Percentiles rank a stretch among this genome's conserved stretches.
Conservation (phyloP, 2,888 invertebrate genomes). For the Silvanus unidentatus region DNA sequence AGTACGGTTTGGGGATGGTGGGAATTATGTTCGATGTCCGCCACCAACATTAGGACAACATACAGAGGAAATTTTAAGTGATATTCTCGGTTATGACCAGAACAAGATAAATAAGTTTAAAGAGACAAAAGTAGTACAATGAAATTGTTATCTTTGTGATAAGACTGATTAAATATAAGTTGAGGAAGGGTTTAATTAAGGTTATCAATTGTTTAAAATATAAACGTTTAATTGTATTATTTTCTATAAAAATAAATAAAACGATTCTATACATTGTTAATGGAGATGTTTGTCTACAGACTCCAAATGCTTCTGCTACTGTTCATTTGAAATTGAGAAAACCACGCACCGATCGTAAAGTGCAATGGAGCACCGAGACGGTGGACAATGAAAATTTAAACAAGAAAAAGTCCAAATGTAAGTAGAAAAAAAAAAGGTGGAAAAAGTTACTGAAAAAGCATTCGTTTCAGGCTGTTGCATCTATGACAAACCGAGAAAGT, state of each 20-base stretch:
- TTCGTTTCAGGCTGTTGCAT: slow-evolving; percentile 71
- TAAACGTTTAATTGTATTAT: too few species aligned
- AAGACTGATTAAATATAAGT: not conserved
- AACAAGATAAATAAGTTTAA: slow-evolving; percentile 53
- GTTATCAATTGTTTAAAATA: too few species aligned
- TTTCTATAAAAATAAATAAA: too few species aligned
- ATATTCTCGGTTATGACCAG: slow-evolving; percentile 59
- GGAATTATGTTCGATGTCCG: slow-evolving; percentile 62
- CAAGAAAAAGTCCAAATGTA: slow-evolving; percentile 95
- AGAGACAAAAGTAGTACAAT: slow-evolving; percentile 47
- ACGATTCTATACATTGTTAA: too few species aligned
- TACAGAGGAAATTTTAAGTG: slow-evolving; percentile 68
- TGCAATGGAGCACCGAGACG: slow-evolving; percentile 84
- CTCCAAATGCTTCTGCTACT: slow-evolving; percentile 45
- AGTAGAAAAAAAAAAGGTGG: too few species aligned
- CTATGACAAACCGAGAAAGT: slow-evolving; percentile 81
- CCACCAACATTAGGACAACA: slow-evolving; percentile 88
- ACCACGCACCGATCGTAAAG: slow-evolving; percentile 69
- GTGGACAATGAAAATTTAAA: slow-evolving; percentile 94
- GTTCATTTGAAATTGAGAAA: slow-evolving; percentile 62
- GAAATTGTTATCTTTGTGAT: slow-evolving; percentile 23
- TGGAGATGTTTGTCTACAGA: slow-evolving; percentile 26
- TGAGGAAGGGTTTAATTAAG: too few species aligned
- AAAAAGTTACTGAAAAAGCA: not conserved
- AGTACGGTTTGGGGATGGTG: slow-evolving; percentile 70